Evolutionary conservation across 2,113 vertebrate species (phyloP), one percentile per base, ranked within the genome.

Genomic region (Pica pica): DNA sequence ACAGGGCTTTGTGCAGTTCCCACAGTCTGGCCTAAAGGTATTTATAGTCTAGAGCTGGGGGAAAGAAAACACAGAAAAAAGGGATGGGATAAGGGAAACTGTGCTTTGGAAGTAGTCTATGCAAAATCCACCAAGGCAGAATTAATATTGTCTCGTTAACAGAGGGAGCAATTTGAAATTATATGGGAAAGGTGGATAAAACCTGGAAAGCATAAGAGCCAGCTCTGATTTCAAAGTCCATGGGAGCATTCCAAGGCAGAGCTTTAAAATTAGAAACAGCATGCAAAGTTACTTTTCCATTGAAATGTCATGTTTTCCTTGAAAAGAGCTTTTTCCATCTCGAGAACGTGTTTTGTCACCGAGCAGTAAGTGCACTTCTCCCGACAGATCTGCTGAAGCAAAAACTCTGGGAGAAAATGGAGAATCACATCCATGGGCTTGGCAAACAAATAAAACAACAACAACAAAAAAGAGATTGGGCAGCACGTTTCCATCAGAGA

Each of bases 231-330:
- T 97, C 96, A 94, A 95, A 95, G 94, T 93, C 88, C 44, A 27
- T 92, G 90, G 94, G 86, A 96, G 61, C 90, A 75, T 96, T 96
- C 96, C 96, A 96, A 95, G 76, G 76, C 94, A 77, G 77, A 33
- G 71, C 90, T 94, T 94, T 93, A 95, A 95, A 95, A 97, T 95
- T 96, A 97, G 94, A 97, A 97, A 92, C 90, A 96, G 92, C 90
- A 60, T 6, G 21, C 85, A 90, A 93, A 92, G 94, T 81, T 95
- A 77, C 94, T 96, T 96, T 96, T 94, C 95, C 94, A 94, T 1
- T 46, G 93, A 94, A 93, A 94, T 94, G 92, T 94, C 94, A 71
- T 94, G 95, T 95, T 97, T 96, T 95, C 93, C 94, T 95, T 90
- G 86, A 93, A 90, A 95, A 93, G 88, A 84, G 85, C 85, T 94